Percentiles rank a stretch among this genome's conserved stretches.
Conservation (phyloP, 2,797 vertebrate species). For the Sebastes trivittatus region DNA sequence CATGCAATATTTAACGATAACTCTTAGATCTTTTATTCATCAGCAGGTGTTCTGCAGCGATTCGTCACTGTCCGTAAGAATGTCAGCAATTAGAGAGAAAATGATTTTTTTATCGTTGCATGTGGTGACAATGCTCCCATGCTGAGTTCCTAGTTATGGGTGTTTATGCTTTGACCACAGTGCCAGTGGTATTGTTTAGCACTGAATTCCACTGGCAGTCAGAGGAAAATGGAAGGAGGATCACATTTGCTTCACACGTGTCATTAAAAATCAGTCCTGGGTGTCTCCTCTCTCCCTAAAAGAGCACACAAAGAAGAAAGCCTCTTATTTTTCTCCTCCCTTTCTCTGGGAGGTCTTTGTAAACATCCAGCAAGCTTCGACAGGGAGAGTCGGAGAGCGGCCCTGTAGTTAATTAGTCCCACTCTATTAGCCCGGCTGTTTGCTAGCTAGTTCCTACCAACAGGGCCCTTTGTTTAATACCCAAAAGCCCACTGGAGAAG, state of each 20-base stretch:
- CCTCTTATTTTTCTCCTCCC: constrained; percentile 59
- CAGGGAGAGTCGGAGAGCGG: constrained; percentile 46
- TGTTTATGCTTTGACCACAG: constrained; percentile 72
- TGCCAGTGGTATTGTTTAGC: constrained; percentile 67
- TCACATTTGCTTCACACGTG: constrained; percentile 80
- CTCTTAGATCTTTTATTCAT: background rate
- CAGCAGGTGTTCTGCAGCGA: constrained; percentile 46
- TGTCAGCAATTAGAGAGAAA: constrained; percentile 21
- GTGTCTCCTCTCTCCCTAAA: constrained; percentile 69
- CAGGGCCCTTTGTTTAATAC: constrained; percentile 64
- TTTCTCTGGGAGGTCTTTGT: constrained; percentile 71
- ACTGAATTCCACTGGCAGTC: constrained; percentile 72
- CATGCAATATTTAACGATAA: background rate
- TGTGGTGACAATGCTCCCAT: constrained; percentile 66
- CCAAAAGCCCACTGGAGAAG: constrained; percentile 69
- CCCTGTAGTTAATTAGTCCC: constrained; percentile 76
- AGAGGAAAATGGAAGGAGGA: constrained; percentile 61
- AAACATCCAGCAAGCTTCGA: constrained; percentile 68
- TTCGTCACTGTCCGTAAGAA: constrained; percentile 17
- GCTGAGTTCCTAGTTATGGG: constrained; percentile 63
- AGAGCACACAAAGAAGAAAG: constrained; percentile 68
- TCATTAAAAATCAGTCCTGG: constrained; percentile 77
- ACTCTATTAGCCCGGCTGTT: constrained; percentile 73
- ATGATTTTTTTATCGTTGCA: constrained; percentile 43
- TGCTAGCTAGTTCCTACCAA: constrained; percentile 64